Base-by-base conservation (phyloP, 2,888 invertebrate genomes). In the Strigamia crassipes region DNA sequence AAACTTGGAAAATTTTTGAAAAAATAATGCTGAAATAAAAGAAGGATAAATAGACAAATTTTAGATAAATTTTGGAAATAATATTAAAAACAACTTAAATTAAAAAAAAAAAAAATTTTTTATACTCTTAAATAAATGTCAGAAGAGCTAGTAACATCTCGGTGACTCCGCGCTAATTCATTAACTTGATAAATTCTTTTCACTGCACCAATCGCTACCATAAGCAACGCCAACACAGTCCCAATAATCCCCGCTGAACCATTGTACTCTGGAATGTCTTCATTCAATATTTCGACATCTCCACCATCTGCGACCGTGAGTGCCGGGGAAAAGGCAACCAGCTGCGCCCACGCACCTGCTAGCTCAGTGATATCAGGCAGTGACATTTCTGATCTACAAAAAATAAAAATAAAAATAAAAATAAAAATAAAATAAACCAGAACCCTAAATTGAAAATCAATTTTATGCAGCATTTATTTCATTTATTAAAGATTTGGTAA, bases 281-380 rank as follows among this genome's bases (percentile, higher is more conserved):
- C 51, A 31, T 81, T 81, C 42, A 81, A 13, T 38, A 81, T 81
- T 41, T 81, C 81, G 46, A 81, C 81, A 21, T 81, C 78, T 8
- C 77, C 73, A 3, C 27, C 21, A 31, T 81, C 78, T 15, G 21
- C 34, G 1, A 77, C 23, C 1, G 13, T 27, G 12, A 81, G 27
- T 8, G 42, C 46, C 0, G 81, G 81, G 15, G 78, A 73, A 15
- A 81, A 46, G 0, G 81, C 81, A 13, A 81, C 81, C 15, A 81
- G 21, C 27, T 81, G 41, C 23, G 81, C 81, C 81, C 81, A 81
- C 34, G 81, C 81, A 42, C 77, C 81, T n/a, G 81, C 81, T 10
- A 81, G 2, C 10, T 46, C n/a, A 15, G 27, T 10, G 12, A 81
- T 78, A 21, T 81, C 21, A 9, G 81, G 81, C 15, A 81, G 46